Evolutionary conservation across 2,113 vertebrate species (phyloP), one percentile per base, ranked within the genome.

Genomic region (Poeciliopsis retropinna): DNA sequence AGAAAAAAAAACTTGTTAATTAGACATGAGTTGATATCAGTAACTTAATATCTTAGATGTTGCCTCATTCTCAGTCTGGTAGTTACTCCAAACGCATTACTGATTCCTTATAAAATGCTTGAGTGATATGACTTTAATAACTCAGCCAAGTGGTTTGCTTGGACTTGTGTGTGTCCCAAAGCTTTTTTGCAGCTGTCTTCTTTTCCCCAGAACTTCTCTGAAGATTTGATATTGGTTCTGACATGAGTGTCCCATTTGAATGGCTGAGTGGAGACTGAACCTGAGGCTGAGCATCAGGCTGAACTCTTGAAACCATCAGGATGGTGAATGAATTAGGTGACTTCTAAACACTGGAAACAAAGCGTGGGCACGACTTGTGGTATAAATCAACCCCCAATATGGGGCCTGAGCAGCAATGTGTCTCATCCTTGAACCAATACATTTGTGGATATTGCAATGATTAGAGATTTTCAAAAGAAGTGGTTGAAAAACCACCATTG

Each of bases 391-490:
- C 22, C 27, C 67, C 39, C 17, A 67, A 85, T 61, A 86, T 80
- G 64, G 39, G 57, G 39, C 67, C 76, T 73, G 67, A 75, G 60
- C 44, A 41, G 47, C 64, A 47, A 68, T 84, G 80, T 76, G 87
- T 73, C 75, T 83, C 81, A 62, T 14, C 63, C 66, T 72, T 76
- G 57, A 83, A 78, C 79, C 61, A 83, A 88, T 85, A 78, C 73
- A 73, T 80, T 84, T 70, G 70, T 28, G 81, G 76, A 87, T 89
- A 87, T 92, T 91, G 92, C 85, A 87, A 68, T 85, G 80, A 88
- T 92, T 91, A 86, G 54, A 66, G 70, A 63, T 71, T 81, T 84
- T 82, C 61, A 72, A 79, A 77, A 77, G 73, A 81, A 70, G 72
- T 83, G 74, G 34, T 79, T 89, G 88, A 87, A 76, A 65, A 79